Percentiles rank a stretch among this genome's conserved stretches.
Conservation (phyloP, 1,140 invertebrate genomes). For the Dolichoris vasculosae region DNA sequence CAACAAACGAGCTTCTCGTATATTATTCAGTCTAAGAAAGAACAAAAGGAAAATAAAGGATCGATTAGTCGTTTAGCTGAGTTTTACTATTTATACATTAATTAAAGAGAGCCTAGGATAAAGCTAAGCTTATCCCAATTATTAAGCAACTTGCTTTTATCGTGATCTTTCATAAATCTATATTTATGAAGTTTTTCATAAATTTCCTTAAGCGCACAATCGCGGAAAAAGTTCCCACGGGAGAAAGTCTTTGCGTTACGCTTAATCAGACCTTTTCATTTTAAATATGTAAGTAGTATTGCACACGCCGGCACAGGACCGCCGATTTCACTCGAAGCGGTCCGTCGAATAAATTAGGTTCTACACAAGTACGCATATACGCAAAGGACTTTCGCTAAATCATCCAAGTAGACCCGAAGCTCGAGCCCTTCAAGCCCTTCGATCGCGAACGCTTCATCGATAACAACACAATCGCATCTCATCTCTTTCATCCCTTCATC, state of each 20-base stretch:
- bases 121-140: conserved; percentile 40
- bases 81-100: conserved; percentile 45
- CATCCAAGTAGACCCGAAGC: neutral
- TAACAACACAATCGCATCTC: conserved; percentile 5
- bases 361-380: neutral
- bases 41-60: conserved; percentile 32
- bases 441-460: neutral
- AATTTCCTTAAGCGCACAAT: neutral
- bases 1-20: conserved; percentile 44
- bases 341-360: conserved; percentile 37
- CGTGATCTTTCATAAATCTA: too few relatives aligned
- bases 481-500: neutral
- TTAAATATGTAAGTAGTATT: conserved; percentile 48
- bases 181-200: too few relatives aligned
- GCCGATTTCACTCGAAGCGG: conserved; percentile 4
- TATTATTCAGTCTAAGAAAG: conserved; percentile 45
- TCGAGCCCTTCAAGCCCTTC: conserved; percentile 23
- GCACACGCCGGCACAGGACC: conserved; percentile 50
- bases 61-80: conserved; percentile 25
- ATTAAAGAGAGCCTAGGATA: conserved; percentile 47
- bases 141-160: conserved; percentile 33
- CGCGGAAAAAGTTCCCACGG: conserved; percentile 14
- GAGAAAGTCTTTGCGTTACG: conserved; percentile 33
- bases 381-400: conserved; percentile 35
- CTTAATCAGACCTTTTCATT: conserved; percentile 33